Evolutionary conservation across 2,113 vertebrate genomes (phyloP).

Genomic region (Sphaerodactylus townsendi): DNA sequence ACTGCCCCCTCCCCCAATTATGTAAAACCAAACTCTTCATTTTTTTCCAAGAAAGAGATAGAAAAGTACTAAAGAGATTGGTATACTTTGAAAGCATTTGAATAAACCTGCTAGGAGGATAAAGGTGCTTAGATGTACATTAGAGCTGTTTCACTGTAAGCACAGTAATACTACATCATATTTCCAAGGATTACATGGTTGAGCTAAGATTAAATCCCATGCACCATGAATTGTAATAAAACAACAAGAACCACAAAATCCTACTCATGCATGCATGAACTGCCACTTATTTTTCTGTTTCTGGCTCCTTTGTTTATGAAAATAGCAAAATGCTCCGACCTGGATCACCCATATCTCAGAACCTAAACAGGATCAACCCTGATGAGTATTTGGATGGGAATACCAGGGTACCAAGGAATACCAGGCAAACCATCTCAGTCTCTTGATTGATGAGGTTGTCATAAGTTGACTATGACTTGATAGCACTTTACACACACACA

Average conservation of each 20-base stretch:
- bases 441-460: too few species aligned
- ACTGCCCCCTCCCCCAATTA: not conserved
- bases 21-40: not conserved
- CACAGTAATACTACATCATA: not conserved
- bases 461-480: too few species aligned
- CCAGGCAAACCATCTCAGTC: too few species aligned
- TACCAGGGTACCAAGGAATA: too few species aligned
- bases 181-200: not conserved
- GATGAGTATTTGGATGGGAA: too few species aligned
- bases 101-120: constrained; percentile 1
- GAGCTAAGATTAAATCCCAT: not conserved
- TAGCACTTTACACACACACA: too few species aligned
- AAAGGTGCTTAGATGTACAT: constrained; percentile 1
- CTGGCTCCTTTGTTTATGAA: not conserved
- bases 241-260: not conserved
- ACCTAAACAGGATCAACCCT: too few species aligned
- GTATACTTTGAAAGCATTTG: not conserved
- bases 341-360: too few species aligned
- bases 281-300: not conserved
- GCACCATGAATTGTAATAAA: not conserved
- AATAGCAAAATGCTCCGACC: too few species aligned
- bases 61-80: not conserved
- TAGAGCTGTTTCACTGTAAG: constrained; percentile 14
- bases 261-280: not conserved
- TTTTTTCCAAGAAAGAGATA: not conserved